Conservation (phyloP, 2,797 vertebrate species). For the Trematomus bernacchii region DNA sequence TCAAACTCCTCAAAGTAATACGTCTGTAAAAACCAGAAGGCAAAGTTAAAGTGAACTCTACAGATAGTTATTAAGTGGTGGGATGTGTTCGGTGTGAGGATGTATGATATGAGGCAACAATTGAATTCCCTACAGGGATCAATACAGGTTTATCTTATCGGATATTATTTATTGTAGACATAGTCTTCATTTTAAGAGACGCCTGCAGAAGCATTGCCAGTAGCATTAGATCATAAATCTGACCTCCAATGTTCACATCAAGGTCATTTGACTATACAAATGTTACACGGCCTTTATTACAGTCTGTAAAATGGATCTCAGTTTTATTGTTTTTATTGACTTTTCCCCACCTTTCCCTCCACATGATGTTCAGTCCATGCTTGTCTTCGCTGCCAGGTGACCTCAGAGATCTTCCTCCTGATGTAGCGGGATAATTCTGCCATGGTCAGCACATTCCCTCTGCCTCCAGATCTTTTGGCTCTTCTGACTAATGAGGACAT, state of each 20-base stretch:
- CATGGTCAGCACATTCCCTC: constrained; percentile 63
- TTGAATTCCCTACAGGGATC: no score
- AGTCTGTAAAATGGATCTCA: not conserved
- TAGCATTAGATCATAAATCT: not conserved
- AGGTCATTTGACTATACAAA: not conserved
- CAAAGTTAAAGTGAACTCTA: not conserved
- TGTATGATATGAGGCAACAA: not conserved
- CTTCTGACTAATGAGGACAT: constrained; percentile 64
- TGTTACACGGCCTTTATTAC: not conserved
- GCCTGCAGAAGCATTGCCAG: not conserved
- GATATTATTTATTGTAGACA: not conserved
- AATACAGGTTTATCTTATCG: no score
- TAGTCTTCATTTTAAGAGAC: not conserved
- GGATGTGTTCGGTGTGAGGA: not conserved
- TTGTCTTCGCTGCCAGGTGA: constrained; percentile 54
- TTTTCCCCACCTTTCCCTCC: constrained; percentile 76
- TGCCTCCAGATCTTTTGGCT: constrained; percentile 68
- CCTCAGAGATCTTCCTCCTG: constrained; percentile 43
- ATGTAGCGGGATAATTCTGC: constrained; percentile 68
- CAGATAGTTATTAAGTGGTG: not conserved
- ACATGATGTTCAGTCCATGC: constrained; percentile 28
- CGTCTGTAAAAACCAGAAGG: constrained; percentile 69
- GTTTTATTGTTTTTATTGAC: no score
- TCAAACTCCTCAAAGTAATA: constrained; percentile 88
- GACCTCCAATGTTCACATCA: not conserved